Base-by-base conservation (phyloP, 2,113 vertebrate genomes). In the Eclectus roratus region DNA sequence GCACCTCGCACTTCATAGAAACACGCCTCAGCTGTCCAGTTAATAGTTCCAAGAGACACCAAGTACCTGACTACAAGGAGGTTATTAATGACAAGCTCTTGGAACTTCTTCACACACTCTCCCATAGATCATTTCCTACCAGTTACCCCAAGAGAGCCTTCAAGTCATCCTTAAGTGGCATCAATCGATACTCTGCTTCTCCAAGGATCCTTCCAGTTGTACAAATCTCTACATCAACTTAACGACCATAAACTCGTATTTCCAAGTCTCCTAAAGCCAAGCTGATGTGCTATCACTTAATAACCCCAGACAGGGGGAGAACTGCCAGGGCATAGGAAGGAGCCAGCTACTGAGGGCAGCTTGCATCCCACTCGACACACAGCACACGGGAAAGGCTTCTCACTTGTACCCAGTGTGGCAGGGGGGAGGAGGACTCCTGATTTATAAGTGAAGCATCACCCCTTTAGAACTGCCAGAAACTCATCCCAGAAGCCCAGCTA, bases 371-470 rank as follows among this genome's bases (percentile, higher is more conserved):
- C 41, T 31, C 0, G 0, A 19, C 56, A 8, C 4, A 2, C 28
- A 4, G 53, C 6, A 1, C 5, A 1, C 5, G 1, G 52, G 43
- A 17, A 49, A 6, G 33, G 31, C 28, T 65, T 21, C 43, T 50
- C 3, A 0, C 31, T 18, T 28, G 9, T 33, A 18, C 7, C 46
- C 50, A 12, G 11, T 2, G 0, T 1, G 5, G 25, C 27, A 15
- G 12, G 7, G 25, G 8, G 1, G 23, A 66, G 6, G 43, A 73
- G 6, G 1, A 28, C 52, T 11, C 72, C 9, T 17, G 14, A 4
- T n/a, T 21, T 37, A 58, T 21, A 7, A 39, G 37, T 2, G 1
- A n/a, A 46, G 14, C 25, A 50, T 3, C 28, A 23, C 4, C 35
- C 18, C 56, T 77, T 41, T 2, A 9, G 14, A 78, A 24, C 9